phyloP scores from a whole-genome alignment of 2,888 invertebrate genomes.

The Erpobdella octoculata region DNA sequence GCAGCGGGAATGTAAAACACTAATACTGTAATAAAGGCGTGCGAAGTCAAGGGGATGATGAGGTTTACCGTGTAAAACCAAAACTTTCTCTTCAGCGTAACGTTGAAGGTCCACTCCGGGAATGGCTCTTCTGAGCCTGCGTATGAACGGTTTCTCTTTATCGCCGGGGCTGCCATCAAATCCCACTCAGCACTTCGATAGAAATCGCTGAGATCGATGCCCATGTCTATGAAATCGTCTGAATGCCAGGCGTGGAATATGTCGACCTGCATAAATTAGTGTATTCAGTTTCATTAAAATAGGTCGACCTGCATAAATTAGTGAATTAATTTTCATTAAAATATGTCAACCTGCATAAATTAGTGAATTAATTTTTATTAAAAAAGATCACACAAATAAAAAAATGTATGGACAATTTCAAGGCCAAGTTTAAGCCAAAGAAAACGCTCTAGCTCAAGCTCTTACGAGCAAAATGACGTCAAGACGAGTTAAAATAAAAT shows the following conservation, averaged over 20 bases:
- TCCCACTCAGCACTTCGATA: slow-evolving; percentile 37
- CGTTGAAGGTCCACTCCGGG: slow-evolving; percentile 79
- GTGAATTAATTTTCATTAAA: too few relatives aligned
- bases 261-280: slow-evolving; percentile 29
- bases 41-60: slow-evolving; percentile 68
- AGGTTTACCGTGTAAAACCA: slow-evolving; percentile 74
- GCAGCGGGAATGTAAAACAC: slow-evolving; percentile 96
- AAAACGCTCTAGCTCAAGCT: too few relatives aligned
- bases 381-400: too few relatives aligned
- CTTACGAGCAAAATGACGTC: too few relatives aligned
- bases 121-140: slow-evolving; percentile 33
- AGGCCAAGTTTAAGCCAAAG: too few relatives aligned
- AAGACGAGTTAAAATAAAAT: too few relatives aligned
- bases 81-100: slow-evolving; percentile 85
- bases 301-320: too few relatives aligned
- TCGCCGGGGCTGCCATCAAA: slow-evolving; percentile 34
- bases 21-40: slow-evolving; percentile 86
- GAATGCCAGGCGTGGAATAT: slow-evolving; percentile 30
- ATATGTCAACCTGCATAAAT: too few relatives aligned
- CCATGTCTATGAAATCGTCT: slow-evolving; percentile 20
- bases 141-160: slow-evolving; percentile 26
- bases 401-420: too few relatives aligned
- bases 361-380: too few relatives aligned
- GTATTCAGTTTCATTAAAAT: not conserved
- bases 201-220: slow-evolving; percentile 32